Base-by-base conservation (phyloP, 1,140 invertebrate genomes). In the Drosophila miranda region DNA sequence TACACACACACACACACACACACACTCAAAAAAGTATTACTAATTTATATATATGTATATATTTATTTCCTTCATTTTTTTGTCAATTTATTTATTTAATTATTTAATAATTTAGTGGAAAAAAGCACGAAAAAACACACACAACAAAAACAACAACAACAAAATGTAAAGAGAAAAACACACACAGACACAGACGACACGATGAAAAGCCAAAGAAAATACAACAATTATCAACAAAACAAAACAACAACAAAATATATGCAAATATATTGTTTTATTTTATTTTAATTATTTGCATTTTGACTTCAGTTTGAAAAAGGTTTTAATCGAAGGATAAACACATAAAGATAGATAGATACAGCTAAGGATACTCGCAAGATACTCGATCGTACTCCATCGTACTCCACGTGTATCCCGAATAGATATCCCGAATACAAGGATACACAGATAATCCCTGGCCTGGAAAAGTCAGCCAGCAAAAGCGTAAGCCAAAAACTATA, bases 201-300 rank as follows among this genome's bases (percentile, higher is more conserved):
- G 34, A 38, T 69, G 55, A 64, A 78, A 87, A 84, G 81, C 80
- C 80, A 84, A 84, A 84, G 80, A 84, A 73, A 71, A 86, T 76
- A 74, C 43, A 75, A 79, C 72, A 54, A 79, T 70, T 42, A 62
- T 57, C 57, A 73, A 63, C 51, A 79, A 67, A 23, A 60, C n/a
- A 55, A 76, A 19, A 19, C 19, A 19, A 19, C 19, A 19, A 19
- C 19, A 19, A 19, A 50, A 43, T 30, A 56, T 21, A 42, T 14
- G 43, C 41, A 23, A 60, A 23, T 13, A 49, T 19, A 59, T 38
- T 48, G 41, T 43, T 58, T 38, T 14, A 43, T 72, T 72, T 72
- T 41, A 72, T 72, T 72, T 67, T 1, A 16, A 16, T 41, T 14
- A 30, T 49, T 66, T 59, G 45, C 34, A 45, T 64, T 64, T 56